phyloP scores from a whole-genome alignment of 2,113 vertebrate genomes.

The Neolamprologus toae region DNA sequence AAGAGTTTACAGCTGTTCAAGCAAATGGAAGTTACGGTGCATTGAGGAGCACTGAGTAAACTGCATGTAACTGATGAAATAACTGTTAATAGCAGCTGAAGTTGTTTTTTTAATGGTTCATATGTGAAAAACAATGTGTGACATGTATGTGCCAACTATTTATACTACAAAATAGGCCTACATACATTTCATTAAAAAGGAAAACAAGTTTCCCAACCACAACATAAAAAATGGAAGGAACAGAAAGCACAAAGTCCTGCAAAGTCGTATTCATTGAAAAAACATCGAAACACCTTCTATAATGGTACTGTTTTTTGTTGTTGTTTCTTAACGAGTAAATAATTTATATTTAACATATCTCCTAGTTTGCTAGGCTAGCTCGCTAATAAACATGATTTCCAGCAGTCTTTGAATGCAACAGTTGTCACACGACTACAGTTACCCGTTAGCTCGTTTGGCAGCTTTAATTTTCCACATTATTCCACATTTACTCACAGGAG shows the following conservation, averaged over 20 bases:
- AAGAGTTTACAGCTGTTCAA: not conserved
- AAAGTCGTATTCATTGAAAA: rapidly evolving
- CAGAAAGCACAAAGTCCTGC: not conserved
- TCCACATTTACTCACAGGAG: conserved; percentile 61
- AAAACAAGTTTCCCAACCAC: not conserved
- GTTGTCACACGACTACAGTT: not conserved
- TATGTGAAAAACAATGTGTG: not conserved
- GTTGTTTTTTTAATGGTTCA: not conserved
- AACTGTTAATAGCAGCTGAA: not conserved
- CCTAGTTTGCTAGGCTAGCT: not conserved
- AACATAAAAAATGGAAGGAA: not conserved
- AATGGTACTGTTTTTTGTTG: rapidly evolving
- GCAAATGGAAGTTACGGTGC: not conserved
- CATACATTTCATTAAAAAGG: not conserved
- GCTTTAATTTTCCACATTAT: rapidly evolving
- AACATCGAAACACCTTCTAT: not conserved
- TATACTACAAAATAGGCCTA: not conserved
- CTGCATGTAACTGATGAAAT: not conserved
- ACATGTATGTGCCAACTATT: not conserved
- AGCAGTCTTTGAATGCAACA: not conserved
- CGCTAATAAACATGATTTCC: not conserved
- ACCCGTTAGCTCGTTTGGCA: not conserved
- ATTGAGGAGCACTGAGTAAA: not conserved
- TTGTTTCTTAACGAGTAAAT: not conserved
- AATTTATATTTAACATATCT: not conserved